These are phyloP conservation scores for Vanessa tameamea DNA, from an alignment of 1,140 invertebrate species.

Conservation along the genomic window DNA sequence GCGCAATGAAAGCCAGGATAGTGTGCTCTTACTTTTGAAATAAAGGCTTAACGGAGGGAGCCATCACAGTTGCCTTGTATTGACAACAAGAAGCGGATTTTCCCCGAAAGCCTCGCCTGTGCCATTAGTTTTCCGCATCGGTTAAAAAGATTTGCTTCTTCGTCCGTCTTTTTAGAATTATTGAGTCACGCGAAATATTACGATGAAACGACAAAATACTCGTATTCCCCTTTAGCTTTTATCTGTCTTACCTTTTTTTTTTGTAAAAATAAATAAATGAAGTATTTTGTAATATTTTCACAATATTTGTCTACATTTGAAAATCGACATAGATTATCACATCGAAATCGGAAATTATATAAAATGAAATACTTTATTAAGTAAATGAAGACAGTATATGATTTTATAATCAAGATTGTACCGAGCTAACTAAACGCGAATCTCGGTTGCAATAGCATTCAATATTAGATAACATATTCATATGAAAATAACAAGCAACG, in stretches of 20 bases:
- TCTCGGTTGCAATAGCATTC: not conserved
- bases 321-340: too few relatives aligned
- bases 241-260: slow-evolving; percentile 4
- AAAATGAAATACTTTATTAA: not conserved
- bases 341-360: slow-evolving; percentile 6
- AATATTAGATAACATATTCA: slow-evolving; percentile 19
- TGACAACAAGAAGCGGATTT: slow-evolving; percentile 80
- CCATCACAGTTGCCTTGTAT: slow-evolving; percentile 75
- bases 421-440: not conserved
- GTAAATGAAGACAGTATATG: not conserved
- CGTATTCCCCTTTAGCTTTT: slow-evolving; percentile 41
- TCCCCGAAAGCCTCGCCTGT: slow-evolving; percentile 75
- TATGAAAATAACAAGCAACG: slow-evolving; percentile 38
- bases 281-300: slow-evolving; percentile 20
- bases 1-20: slow-evolving; percentile 72
- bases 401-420: slow-evolving; percentile 2
- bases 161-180: slow-evolving; percentile 74
- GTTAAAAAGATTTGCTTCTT: slow-evolving; percentile 78
- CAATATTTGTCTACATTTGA: too few relatives aligned
- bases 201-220: slow-evolving; percentile 59
- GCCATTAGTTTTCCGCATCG: slow-evolving; percentile 79
- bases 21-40: slow-evolving; percentile 73
- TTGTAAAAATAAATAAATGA: not conserved
- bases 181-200: slow-evolving; percentile 72
- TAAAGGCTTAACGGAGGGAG: slow-evolving; percentile 77